Conservation (phyloP, 2,113 vertebrate species). For the Sarotherodon lohbergeri region DNA sequence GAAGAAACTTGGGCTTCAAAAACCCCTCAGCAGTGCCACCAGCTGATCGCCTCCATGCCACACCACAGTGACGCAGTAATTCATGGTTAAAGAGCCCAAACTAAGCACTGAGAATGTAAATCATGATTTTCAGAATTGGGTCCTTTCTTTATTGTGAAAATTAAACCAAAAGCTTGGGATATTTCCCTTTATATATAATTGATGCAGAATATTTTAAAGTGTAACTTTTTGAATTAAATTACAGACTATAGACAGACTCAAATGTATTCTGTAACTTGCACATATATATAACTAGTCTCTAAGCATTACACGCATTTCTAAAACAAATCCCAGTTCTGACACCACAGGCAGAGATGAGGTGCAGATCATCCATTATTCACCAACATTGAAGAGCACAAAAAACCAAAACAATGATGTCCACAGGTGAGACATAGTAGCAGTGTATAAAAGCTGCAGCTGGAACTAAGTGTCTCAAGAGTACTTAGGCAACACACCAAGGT, state of each 20-base stretch:
- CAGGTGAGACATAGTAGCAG: neutral
- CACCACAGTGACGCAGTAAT: accelerated
- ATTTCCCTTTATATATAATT: no score
- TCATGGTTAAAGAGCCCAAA: neutral
- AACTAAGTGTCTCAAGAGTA: neutral
- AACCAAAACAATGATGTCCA: accelerated
- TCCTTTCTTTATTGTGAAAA: no score
- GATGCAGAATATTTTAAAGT: no score
- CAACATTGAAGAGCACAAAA: neutral
- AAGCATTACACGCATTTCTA: neutral
- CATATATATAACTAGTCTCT: no score
- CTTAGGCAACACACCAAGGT: neutral
- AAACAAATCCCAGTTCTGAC: neutral
- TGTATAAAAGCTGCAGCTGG: neutral
- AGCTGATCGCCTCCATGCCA: neutral
- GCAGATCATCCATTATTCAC: neutral
- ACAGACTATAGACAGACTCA: no score
- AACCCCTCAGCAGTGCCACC: neutral
- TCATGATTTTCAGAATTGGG: neutral
- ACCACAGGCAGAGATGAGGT: neutral
- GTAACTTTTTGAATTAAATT: no score
- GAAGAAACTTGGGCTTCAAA: neutral
- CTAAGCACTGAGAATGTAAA: neutral
- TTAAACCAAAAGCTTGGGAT: no score
- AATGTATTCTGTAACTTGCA: no score